Conservation (phyloP, 2,113 vertebrate genomes). For the Cavia aperea region DNA sequence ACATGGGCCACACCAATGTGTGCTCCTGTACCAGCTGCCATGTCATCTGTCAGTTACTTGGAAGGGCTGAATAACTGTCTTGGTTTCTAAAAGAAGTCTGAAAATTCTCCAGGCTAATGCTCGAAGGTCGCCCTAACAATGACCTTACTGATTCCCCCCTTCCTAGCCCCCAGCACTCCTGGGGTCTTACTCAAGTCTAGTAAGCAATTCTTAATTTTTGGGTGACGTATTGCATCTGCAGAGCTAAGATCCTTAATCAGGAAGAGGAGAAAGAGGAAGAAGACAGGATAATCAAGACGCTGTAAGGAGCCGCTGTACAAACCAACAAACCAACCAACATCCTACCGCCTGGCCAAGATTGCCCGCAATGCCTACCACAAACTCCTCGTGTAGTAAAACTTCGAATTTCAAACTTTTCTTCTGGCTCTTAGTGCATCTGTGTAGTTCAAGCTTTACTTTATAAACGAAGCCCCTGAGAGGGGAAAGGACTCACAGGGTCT, state of each 20-base stretch:
- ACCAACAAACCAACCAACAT: background rate
- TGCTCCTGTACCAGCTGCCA: background rate
- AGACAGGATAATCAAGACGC: background rate
- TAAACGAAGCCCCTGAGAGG: background rate
- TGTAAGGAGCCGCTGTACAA: background rate
- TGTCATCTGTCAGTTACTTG: conserved; percentile 8
- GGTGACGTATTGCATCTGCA: background rate
- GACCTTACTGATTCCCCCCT: background rate
- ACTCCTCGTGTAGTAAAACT: background rate
- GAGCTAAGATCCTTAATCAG: conserved; percentile 15
- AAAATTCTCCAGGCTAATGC: conserved; percentile 15
- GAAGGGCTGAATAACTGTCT: background rate
- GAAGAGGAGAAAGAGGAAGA: background rate
- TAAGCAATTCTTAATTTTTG: conserved; percentile 10
- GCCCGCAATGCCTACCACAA: background rate
- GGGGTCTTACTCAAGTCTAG: background rate
- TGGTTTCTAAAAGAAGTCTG: conserved; percentile 35
- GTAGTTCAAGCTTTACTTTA: background rate
- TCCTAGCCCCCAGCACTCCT: background rate
- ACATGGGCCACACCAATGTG: background rate
- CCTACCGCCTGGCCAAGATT: background rate
- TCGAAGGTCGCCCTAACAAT: background rate
- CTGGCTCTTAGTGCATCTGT: background rate
- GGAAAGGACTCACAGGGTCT: background rate
- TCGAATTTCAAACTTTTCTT: background rate